Base-by-base conservation (phyloP, 2,888 invertebrate genomes). In the Craniophora ligustri region DNA sequence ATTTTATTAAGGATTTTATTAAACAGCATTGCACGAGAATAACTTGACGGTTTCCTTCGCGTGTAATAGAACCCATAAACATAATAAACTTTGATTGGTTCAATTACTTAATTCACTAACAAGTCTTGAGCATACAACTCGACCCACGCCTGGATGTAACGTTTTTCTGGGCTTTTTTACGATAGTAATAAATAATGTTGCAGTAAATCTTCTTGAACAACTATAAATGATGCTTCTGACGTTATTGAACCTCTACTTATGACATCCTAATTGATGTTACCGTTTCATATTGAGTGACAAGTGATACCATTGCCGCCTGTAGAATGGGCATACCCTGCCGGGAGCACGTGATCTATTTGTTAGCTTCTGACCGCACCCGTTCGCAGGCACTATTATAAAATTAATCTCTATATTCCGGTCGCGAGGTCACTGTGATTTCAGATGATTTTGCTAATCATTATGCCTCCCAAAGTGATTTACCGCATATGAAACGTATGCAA, bases 51-150 rank as follows among this genome's bases (percentile, higher is more conserved):
- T 75, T 76, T 76, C 77, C 75, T 74, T 74, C 65, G 65, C 46
- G 13, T 54, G 32, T 34, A 60, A 60, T 49, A 48, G 44, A 55
- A 72, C 63, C 56, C 78, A 78, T 78, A 79, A 79, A 48, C 78
- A 78, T 78, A 79, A 79, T 74, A 79, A 76, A 78, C 76, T 81
- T 79, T 80, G 78, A 82, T 84, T 86, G 80, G 74, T 81, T 84
- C 85, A 85, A 86, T 85, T 85, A 84, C 82, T 84, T 85, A 82
- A 87, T 85, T 82, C 72, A 53, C 67, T 70, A 72, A 74, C 75
- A 77, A 81, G 75, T 69, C 76, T 75, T 70, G 66, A 74, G 76
- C 71, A 67, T 72, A 48, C 76, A 49, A 57, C 72, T 44, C 77
- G 44, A 51, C 82, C 80, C 76, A 81, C 80, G 79, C 73, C 39